Percentiles rank a stretch among this genome's conserved stretches.
These are phyloP conservation scores for Drosophila obscura DNA, from an alignment of 1,140 invertebrate genomes.

Conservation along the genomic window DNA sequence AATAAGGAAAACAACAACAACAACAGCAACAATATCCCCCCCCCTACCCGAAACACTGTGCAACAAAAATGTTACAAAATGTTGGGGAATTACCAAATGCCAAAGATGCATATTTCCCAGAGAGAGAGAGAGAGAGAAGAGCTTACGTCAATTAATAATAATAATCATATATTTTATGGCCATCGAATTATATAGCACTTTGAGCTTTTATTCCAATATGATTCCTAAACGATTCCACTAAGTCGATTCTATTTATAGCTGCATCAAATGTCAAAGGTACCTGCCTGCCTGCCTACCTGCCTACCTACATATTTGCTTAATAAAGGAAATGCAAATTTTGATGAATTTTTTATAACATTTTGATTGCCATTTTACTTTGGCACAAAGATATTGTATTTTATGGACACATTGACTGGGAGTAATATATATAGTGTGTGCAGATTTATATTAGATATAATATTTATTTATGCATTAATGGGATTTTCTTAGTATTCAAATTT, in stretches of 20 bases:
- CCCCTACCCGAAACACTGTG: slow-evolving; percentile 23
- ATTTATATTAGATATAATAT: too few relatives aligned
- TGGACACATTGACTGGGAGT: slow-evolving; percentile 3
- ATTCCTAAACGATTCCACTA: slow-evolving; percentile 24
- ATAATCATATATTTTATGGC: slow-evolving; percentile 44
- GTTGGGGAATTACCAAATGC: slow-evolving; percentile 24
- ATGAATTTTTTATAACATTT: slow-evolving; percentile 20
- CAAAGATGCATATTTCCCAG: slow-evolving; percentile 26
- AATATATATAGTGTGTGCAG: too few relatives aligned
- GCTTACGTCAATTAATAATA: slow-evolving; percentile 51
- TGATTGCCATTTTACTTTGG: neutral
- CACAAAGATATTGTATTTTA: slow-evolving; percentile 13
- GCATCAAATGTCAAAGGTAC: slow-evolving; percentile 44
- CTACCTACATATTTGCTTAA: slow-evolving; percentile 20
- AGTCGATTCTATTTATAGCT: slow-evolving; percentile 40
- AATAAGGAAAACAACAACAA: slow-evolving; percentile 41
- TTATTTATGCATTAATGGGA: too few relatives aligned
- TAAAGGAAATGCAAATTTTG: slow-evolving; percentile 46
- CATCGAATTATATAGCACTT: slow-evolving; percentile 52
- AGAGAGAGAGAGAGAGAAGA: slow-evolving; percentile 1
- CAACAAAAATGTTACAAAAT: slow-evolving; percentile 19
- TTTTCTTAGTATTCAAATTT: too few relatives aligned
- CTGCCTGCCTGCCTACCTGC: too few relatives aligned
- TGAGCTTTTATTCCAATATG: slow-evolving; percentile 37
- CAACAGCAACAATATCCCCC: neutral